Base-by-base conservation (phyloP, 2,797 vertebrate genomes). In the Okamejei kenojei region DNA sequence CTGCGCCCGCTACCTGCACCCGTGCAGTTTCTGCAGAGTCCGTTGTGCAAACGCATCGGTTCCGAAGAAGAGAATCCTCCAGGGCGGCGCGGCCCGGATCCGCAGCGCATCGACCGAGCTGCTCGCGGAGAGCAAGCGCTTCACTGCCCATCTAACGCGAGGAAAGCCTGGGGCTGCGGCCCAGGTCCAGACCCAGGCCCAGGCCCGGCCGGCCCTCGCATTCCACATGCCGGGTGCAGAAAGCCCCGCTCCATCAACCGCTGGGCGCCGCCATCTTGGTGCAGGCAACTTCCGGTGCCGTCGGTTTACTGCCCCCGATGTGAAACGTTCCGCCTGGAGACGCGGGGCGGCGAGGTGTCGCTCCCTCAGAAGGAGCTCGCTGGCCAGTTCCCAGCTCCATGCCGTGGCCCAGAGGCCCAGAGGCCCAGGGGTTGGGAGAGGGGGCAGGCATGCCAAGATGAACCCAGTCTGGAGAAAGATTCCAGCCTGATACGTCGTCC, bases 31-130 rank as follows among this genome's bases (percentile, higher is more conserved):
- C 73, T 96, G 96, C 0, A 99, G 95, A 10, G 97, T 94, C 58
- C 98, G 97, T 29, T 96, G 93, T 1, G 98, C 97, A 94, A 99
- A 99, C 0, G 95, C 94, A 94, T 99, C 98, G 0, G 97, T 97
- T 74, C 98, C 98, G 68, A 99, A 98, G 94, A 99, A 99, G 17
- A 99, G 93, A 4, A 99, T 95, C 15, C 97, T 96, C 98, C 98
- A 98, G 0, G 97, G 97, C 1, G 97, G 97, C 23, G 61, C 54
- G 19, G 19, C 84, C 21, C 80, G 58, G 77, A 10, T 38, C 65
- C 91, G 15, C 11, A 77, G 93, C 63, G 21, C 45, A 38, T 26
- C n/a, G 35, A 26, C 74, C 71, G 26, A 1, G 35, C 58, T 58
- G 10, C 73, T 13, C 32, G 19, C 5, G 1, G 10, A n/a, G 1